Base-by-base conservation (phyloP, 2,888 invertebrate genomes). In the Eupithecia centaureata region DNA sequence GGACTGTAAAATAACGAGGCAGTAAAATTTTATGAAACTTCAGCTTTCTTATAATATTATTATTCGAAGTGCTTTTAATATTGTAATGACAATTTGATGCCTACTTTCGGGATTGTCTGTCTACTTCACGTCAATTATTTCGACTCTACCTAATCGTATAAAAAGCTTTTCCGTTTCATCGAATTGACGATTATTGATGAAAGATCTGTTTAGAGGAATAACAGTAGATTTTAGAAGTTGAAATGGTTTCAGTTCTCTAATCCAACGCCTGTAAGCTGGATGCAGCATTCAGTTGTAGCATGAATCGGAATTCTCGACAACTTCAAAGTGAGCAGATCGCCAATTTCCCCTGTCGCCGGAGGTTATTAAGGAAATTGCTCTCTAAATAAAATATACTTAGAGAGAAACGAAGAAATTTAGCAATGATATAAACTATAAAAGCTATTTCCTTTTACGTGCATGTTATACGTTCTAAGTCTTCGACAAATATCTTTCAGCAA, bases 281-380 rank as follows among this genome's bases (percentile, higher is more conserved):
- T 52, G 52, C 15, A 15, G 27, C 54, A 54, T 54, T 56, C 56
- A n/a, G 18, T 56, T 13, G 28, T 8, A 56, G 79, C 77, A 74
- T 60, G 76, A 74, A 74, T 76, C 77, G 76, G 79, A 81, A 80
- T 80, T 80, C 73, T 76, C 42, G 75, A 76, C 80, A 83, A 79
- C 80, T 83, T 82, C 80, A 81, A 81, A 84, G 80, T 84, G 80
- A 74, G 77, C 76, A 78, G 77, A 82, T 84, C 82, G 77, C 82
- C 84, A 85, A 85, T 87, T 87, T 87, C 83, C 84, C 84, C 81
- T 81, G 76, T 81, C 79, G 81, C 82, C 71, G 74, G 79, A 82
- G 82, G 83, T 84, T 86, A 84, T 84, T 85, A 84, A 78, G 85
- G 82, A 86, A 86, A 87, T 87, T 85, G 82, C 79, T 79, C 77